Base-by-base conservation (phyloP, 2,113 vertebrate species). In the Microcebus ravelobensis region DNA sequence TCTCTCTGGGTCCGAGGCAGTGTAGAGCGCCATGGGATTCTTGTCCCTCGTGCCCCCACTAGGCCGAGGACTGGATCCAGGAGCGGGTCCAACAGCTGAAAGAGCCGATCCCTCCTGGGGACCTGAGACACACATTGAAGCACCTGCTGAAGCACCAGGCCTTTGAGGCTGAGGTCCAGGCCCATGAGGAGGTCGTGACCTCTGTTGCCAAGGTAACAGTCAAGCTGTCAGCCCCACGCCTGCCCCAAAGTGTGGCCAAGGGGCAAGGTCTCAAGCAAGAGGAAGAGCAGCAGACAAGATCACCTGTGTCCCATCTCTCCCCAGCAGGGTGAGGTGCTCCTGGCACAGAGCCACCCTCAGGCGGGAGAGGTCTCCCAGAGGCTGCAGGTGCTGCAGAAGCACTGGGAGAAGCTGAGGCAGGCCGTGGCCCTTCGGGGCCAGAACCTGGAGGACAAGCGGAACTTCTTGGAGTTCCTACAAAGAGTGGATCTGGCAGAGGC, bases 101-200 rank as follows among this genome's bases (percentile, higher is more conserved):
- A n/a, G 99, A 99, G 79, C 98, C 98, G 52, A 97, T 98, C 27
- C 97, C 98, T 88, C 98, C 98, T 59, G 99, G 97, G 92, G 97
- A 97, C 52, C 97, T 99, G 95, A 98, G 98, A 93, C 98, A 98
- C 65, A 99, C 99, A 96, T 98, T 99, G 98, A 99, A 99, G 96
- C 97, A 99, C 39, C 97, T 99, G 23, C 98, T 99, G 98, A 99
- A 99, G 71, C 99, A 99, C 97, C 99, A 99, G 94, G 99, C 98
- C 92, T 99, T 99, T 71, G 99, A 99, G 97, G 99, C 99, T 14
- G 99, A 99, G 97, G 99, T 99, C 97, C 97, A 99, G 96, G 99
- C 99, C 81, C 99, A 99, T 76, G 97, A 98, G 34, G 98, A 99
- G 96, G 98, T 99, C 94, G 98, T 99, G 95, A 97, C 94, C 21